Conservation (phyloP, 2,888 invertebrate genomes). For the Amphipoea oculea region DNA sequence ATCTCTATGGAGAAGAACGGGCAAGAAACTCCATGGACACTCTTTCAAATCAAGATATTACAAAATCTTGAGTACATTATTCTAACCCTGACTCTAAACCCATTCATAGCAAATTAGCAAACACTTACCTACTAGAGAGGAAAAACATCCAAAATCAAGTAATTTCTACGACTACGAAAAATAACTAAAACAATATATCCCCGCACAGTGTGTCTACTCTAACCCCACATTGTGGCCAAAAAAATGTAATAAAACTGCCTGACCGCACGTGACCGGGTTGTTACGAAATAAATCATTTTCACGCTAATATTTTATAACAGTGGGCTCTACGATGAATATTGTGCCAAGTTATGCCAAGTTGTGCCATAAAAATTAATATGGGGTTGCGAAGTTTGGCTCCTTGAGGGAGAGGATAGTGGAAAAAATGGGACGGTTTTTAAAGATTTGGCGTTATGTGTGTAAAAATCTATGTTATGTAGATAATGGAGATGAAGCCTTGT, state of each 20-base stretch:
- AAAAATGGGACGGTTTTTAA: conserved; percentile 12
- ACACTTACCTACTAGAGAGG: background rate
- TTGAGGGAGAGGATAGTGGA: conserved; percentile 22
- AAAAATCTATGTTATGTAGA: background rate
- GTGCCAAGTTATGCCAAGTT: conserved; percentile 67
- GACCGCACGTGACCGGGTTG: conserved; percentile 81
- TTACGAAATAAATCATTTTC: conserved; percentile 80
- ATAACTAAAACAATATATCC: conserved; percentile 62
- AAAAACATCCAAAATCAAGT: background rate
- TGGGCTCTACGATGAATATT: conserved; percentile 74
- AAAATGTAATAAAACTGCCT: conserved; percentile 86
- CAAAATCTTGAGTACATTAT: too few relatives aligned
- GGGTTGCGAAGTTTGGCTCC: conserved; percentile 60
- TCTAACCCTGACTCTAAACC: background rate
- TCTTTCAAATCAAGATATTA: too few relatives aligned
- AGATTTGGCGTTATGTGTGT: background rate
- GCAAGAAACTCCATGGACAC: too few relatives aligned
- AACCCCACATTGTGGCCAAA: conserved; percentile 73
- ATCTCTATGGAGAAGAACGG: too few relatives aligned
- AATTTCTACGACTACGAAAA: background rate
- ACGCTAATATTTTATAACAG: conserved; percentile 85
- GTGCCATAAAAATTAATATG: conserved; percentile 85
- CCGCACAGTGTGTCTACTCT: conserved; percentile 63
- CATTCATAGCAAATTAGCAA: background rate
- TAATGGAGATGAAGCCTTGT: background rate